Evolutionary conservation across 2,888 invertebrate genomes (phyloP).

Genomic region (Himalopsyche anomala): DNA sequence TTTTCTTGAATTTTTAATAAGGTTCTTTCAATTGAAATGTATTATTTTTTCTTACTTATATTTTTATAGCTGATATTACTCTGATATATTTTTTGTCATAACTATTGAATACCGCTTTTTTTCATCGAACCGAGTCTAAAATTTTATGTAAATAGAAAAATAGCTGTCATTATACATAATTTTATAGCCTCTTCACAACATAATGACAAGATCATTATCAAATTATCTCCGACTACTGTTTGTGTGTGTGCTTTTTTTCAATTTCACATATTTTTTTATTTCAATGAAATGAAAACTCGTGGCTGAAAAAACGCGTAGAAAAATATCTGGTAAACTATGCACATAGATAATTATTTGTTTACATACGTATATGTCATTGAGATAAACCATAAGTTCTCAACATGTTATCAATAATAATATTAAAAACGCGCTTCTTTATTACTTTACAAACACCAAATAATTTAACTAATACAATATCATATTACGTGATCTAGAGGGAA

Average conservation of each 20-base stretch:
- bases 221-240: slow-evolving; percentile 9
- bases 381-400: not conserved
- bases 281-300: slow-evolving; percentile 37
- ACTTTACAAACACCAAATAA: no score
- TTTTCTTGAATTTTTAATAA: no score
- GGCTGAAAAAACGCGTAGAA: not conserved
- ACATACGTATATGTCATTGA: not conserved
- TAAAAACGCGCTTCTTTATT: no score
- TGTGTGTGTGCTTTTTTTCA: not conserved
- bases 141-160: slow-evolving; percentile 21
- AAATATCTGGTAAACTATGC: not conserved
- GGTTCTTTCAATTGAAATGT: no score
- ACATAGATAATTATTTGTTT: not conserved
- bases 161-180: not conserved
- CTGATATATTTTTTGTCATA: not conserved
- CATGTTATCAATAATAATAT: no score
- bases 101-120: not conserved
- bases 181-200: slow-evolving; percentile 31
- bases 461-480: no score
- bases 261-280: slow-evolving; percentile 12
- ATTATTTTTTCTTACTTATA: no score
- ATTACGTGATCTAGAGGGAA: no score
- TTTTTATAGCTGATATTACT: no score
- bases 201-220: slow-evolving; percentile 27
- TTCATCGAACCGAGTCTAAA: slow-evolving; percentile 14